Evolutionary conservation across 2,797 vertebrate species (phyloP).

Genomic region (Emydoidea blandingii): DNA sequence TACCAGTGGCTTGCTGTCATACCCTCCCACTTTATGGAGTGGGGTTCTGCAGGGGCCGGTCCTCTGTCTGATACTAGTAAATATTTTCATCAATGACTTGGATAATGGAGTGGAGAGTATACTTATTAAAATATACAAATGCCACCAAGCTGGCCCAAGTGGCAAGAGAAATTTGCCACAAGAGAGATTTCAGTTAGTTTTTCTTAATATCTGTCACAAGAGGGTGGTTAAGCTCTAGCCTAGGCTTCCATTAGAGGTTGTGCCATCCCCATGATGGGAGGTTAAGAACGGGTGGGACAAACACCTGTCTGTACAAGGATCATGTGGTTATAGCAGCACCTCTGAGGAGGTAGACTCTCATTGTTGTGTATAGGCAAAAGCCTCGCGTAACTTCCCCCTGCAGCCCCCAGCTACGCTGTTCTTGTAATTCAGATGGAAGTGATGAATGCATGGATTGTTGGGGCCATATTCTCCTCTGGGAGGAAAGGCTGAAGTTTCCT

Average conservation of each 20-base stretch:
- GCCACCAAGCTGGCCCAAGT: neutral
- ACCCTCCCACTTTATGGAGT: neutral
- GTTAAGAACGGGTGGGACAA: neutral
- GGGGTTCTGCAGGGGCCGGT: neutral
- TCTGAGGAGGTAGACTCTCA: neutral
- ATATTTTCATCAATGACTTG: neutral
- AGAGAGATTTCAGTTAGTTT: neutral
- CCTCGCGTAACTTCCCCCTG: neutral
- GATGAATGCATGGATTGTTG: neutral
- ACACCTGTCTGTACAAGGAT: neutral
- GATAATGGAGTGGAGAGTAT: neutral
- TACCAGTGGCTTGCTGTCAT: neutral
- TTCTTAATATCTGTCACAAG: neutral
- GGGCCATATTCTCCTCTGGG: neutral
- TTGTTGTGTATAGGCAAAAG: fast-evolving
- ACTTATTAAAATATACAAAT: neutral
- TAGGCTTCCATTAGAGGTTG: neutral
- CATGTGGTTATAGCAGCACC: fast-evolving
- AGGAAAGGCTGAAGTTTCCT: constrained; percentile 5
- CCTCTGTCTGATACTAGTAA: neutral
- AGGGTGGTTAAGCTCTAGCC: neutral
- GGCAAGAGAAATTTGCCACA: neutral
- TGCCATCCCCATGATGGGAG: neutral
- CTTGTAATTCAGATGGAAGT: neutral
- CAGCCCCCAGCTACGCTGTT: fast-evolving